phyloP scores from a whole-genome alignment of 2,888 invertebrate species.

The Zaprionus obscuricornis region DNA sequence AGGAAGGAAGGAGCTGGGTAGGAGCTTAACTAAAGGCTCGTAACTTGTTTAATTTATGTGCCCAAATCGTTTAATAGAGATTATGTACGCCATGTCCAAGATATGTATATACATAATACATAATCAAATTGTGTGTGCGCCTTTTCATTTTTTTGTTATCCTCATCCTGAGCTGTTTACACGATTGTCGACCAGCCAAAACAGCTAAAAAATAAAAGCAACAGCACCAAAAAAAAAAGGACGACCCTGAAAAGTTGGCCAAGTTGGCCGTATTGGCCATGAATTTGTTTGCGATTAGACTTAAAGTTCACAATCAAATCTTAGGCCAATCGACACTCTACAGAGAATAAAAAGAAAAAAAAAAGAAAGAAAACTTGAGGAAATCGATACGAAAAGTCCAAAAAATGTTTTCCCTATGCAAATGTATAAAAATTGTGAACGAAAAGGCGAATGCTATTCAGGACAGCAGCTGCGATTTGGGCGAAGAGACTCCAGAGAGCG shows the following conservation, averaged over 20 bases:
- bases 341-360: slow-evolving; percentile 46
- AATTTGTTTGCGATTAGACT: slow-evolving; percentile 75
- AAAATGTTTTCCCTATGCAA: slow-evolving; percentile 53
- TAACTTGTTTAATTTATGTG: slow-evolving; percentile 75
- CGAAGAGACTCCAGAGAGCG: slow-evolving; percentile 67
- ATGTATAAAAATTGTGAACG: slow-evolving; percentile 53
- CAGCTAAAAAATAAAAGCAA: neutral
- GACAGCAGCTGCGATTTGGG: slow-evolving; percentile 53
- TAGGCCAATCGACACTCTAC: slow-evolving; percentile 66
- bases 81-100: slow-evolving; percentile 68
- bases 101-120: slow-evolving; percentile 51
- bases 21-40: slow-evolving; percentile 51
- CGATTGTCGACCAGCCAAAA: slow-evolving; percentile 32
- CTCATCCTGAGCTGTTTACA: slow-evolving; percentile 50
- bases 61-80: slow-evolving; percentile 79
- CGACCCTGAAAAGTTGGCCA: slow-evolving; percentile 52
- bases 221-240: slow-evolving; percentile 14
- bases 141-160: slow-evolving; percentile 35
- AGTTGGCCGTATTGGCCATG: slow-evolving; percentile 51
- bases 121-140: slow-evolving; percentile 62
- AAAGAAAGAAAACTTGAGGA: slow-evolving; percentile 37
- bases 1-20: no score
- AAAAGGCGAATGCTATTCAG: slow-evolving; percentile 9
- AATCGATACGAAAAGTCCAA: slow-evolving; percentile 61
- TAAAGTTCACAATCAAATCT: slow-evolving; percentile 52